Conservation (phyloP, 2,888 invertebrate genomes). For the Lasiommata megera region DNA sequence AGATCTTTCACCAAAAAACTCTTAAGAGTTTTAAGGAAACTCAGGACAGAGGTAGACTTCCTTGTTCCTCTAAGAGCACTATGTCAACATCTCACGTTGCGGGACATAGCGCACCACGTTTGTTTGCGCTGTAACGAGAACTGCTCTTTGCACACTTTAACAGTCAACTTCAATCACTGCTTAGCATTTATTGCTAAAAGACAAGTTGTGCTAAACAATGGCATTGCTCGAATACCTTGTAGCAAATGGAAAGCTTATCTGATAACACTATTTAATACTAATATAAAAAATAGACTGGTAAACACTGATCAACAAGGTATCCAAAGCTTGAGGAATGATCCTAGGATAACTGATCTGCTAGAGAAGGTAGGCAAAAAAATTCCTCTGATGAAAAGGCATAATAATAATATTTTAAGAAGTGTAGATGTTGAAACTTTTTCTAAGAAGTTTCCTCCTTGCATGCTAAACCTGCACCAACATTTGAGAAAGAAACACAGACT, state of each 20-base stretch:
- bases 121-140: slow-evolving; percentile 40
- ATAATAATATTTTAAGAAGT: slow-evolving; percentile 43
- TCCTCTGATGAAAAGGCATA: slow-evolving; percentile 34
- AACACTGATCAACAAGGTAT: slow-evolving; percentile 45
- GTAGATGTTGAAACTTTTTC: slow-evolving; percentile 65
- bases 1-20: slow-evolving; percentile 63
- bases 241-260: slow-evolving; percentile 79
- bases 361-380: slow-evolving; percentile 41
- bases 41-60: slow-evolving; percentile 35
- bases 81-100: slow-evolving; percentile 58
- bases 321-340: slow-evolving; percentile 57
- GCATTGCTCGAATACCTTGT: slow-evolving; percentile 78
- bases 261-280: slow-evolving; percentile 65
- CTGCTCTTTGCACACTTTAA: slow-evolving; percentile 52
- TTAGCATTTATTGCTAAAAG: slow-evolving; percentile 75
- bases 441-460: slow-evolving; percentile 83
- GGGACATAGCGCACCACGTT: slow-evolving; percentile 59
- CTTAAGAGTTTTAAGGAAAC: slow-evolving; percentile 51
- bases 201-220: slow-evolving; percentile 73
- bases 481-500: slow-evolving; percentile 82
- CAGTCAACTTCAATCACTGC: slow-evolving; percentile 80
- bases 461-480: slow-evolving; percentile 81
- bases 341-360: slow-evolving; percentile 57
- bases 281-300: slow-evolving; percentile 56
- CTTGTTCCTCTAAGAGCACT: slow-evolving; percentile 50